These are phyloP conservation scores for Hipparchia sbordonii DNA, from an alignment of 2,888 invertebrate genomes.

Conservation along the genomic window DNA sequence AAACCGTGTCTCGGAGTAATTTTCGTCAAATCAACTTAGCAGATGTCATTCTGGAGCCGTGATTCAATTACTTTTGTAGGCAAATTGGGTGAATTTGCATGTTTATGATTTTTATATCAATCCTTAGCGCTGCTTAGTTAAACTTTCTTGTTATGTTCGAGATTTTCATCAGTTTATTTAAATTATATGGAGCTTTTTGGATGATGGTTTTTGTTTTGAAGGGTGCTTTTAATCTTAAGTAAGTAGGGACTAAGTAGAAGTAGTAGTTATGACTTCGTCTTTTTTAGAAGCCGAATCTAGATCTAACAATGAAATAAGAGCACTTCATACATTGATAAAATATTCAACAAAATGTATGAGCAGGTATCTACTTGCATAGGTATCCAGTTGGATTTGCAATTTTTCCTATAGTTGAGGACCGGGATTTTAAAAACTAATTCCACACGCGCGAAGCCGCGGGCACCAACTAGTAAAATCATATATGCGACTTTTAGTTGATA, in stretches of 20 bases:
- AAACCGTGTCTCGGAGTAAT: conserved; percentile 50
- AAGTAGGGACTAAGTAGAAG: neutral
- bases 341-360: too few species aligned
- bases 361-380: too few species aligned
- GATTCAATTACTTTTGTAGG: conserved; percentile 78
- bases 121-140: conserved; percentile 54
- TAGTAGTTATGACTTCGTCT: neutral
- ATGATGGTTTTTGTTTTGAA: conserved; percentile 10
- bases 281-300: too few species aligned
- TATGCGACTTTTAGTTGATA: too few species aligned
- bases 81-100: conserved; percentile 75
- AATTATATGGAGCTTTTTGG: conserved; percentile 37
- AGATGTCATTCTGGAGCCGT: conserved; percentile 64
- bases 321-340: too few species aligned
- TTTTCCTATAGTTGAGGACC: too few species aligned
- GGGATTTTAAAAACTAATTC: too few species aligned
- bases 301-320: too few species aligned
- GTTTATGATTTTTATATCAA: conserved; percentile 57
- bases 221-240: neutral
- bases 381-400: too few species aligned
- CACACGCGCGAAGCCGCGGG: too few species aligned
- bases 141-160: conserved; percentile 51
- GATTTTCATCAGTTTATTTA: conserved; percentile 42
- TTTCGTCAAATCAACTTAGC: conserved; percentile 69
- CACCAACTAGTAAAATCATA: too few species aligned